Evolutionary conservation across 1,140 invertebrate genomes (phyloP), one percentile per base, ranked within the genome.

Genomic region (Atta colombica): DNA sequence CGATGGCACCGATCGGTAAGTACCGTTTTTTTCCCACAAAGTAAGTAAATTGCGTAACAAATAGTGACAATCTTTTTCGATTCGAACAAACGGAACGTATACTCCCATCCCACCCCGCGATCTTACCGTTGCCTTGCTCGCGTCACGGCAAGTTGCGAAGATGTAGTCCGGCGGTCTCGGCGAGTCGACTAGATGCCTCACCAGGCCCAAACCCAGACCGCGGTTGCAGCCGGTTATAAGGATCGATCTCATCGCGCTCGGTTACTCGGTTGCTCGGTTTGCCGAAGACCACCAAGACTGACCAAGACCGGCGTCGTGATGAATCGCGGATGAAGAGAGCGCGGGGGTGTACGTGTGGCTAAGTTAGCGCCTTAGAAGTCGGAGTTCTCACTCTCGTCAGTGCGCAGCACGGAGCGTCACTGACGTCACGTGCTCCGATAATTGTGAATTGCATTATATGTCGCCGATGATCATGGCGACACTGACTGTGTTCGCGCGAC

Each of bases 181-280:
- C 2, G 95, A 91, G 60, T 94, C 90, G 5, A 95, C 84, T 35
- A 98, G 91, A 93, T 97, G 96, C 95, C 97, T 98, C 1, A 98
- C 97, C 77, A 99, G 95, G 66, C 98, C 98, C 51, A 99, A 95
- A 21, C 98, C 98, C 65, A 99, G 94, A 1, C 98, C 98, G 58
- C 98, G 96, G 93, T 98, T 99, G 72, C 97, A 97, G 28, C 98
- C 98, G 10, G 98, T 99, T 84, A 99, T 97, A 86, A 99, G 95
- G 88, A 98, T 96, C 53, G 97, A 97, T 88, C 96, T 97, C 97
- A 98, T 98, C 25, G 25, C 25, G 18, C 25, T 35, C n/a, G 18
- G 53, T 35, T 35, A 10, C 25, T 35, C n/a, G 18, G 53, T 35
- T 35, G 6, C 28, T 25, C 31, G 31, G 25, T 12, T 28, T 28